These are phyloP conservation scores for Drosophila quinaria DNA, from an alignment of 2,888 invertebrate genomes.

Conservation along the genomic window DNA sequence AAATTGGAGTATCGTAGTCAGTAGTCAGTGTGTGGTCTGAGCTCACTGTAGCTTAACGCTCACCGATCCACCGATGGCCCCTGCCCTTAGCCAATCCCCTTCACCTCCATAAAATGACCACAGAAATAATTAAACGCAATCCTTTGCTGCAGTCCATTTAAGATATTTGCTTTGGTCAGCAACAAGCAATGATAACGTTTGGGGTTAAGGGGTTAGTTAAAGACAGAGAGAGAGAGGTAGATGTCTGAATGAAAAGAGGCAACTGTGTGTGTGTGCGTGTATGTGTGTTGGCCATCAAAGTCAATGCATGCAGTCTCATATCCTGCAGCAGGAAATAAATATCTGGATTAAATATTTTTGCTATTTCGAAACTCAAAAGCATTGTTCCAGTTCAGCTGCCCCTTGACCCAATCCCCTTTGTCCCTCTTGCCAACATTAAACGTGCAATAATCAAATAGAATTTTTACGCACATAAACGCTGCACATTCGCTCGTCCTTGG, in stretches of 20 bases:
- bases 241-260: not conserved
- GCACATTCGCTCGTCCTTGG: constrained; percentile 20
- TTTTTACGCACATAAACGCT: constrained; percentile 72
- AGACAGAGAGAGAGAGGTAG: not conserved
- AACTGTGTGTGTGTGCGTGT: not conserved
- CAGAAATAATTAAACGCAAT: constrained; percentile 67
- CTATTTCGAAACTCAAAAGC: constrained; percentile 24
- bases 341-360: constrained; percentile 68
- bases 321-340: constrained; percentile 77
- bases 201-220: constrained; percentile 1
- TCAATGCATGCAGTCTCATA: constrained; percentile 55
- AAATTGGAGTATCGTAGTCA: constrained; percentile 25
- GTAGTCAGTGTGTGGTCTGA: constrained; percentile 4
- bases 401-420: not conserved
- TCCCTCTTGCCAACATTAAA: constrained; percentile 31
- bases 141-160: constrained; percentile 45
- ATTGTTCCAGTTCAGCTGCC: constrained; percentile 14
- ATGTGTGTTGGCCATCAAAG: constrained; percentile 56
- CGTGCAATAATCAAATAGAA: constrained; percentile 76
- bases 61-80: not conserved
- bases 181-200: constrained; percentile 16
- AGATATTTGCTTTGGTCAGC: constrained; percentile 55
- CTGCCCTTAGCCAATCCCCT: not conserved
- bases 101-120: constrained; percentile 15
- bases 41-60: constrained; percentile 6